Evolutionary conservation across 2,888 invertebrate genomes (phyloP).

Genomic region (Himalopsyche tibetana): DNA sequence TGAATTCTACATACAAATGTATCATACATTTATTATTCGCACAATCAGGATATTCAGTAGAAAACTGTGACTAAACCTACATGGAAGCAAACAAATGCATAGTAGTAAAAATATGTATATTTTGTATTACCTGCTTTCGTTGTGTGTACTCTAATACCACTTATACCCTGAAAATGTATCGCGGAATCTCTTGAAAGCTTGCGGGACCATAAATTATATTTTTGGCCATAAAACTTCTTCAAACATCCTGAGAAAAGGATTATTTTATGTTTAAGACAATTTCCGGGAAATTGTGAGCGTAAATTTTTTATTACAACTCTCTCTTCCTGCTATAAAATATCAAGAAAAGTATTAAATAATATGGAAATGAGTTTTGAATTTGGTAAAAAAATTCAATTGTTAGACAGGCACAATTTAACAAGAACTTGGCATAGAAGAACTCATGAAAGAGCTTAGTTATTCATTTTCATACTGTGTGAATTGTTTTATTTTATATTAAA

Average conservation of each 20-base stretch:
- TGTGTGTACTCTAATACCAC: not conserved
- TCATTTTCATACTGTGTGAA: no score
- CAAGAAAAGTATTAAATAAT: not conserved
- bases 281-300: constrained; percentile 28
- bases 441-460: no score
- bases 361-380: not conserved
- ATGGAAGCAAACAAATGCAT: no score
- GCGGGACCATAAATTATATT: constrained; percentile 32
- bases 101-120: no score
- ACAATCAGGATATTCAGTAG: no score
- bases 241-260: constrained; percentile 42
- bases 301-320: constrained; percentile 25
- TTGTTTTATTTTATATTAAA: no score
- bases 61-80: no score
- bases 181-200: constrained; percentile 8
- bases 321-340: not conserved
- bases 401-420: no score
- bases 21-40: no score
- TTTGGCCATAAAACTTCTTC: constrained; percentile 34
- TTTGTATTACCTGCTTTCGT: no score
- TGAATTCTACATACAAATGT: no score
- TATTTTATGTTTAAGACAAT: constrained; percentile 40
- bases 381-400: not conserved
- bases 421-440: no score
- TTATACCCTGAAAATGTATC: not conserved